Evolutionary conservation across 1,140 invertebrate species (phyloP), one percentile per base, ranked within the genome.

Genomic region (Temnothorax nylanderi): DNA sequence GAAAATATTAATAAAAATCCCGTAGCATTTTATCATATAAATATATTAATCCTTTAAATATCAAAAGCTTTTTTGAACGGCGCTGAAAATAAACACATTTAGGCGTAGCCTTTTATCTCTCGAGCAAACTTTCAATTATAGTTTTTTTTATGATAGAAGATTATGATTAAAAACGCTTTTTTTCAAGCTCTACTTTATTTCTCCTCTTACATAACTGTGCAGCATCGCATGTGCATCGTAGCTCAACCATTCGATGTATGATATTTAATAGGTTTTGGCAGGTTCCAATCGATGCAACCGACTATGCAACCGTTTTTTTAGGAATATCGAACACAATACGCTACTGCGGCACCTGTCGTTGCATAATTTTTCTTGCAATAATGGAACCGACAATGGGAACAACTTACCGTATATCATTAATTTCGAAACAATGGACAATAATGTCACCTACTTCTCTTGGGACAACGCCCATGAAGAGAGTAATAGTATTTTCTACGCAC

Each of bases 341-440:
- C n/a, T 82, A 47, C 72, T 60, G 44, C 41, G 18, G 41, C 67
- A 74, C 37, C 54, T 75, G 69, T 37, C 69, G 54, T 84, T 84
- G 69, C 71, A 75, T 75, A 84, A 82, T 74, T 62, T 84, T 74
- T 75, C 67, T 67, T 49, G 41, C 65, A 69, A 69, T 69, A 69
- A 69, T 54, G 16, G 11, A 44, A 32, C 37, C 41, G 75, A 86
- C 72, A 88, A 86, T 88, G 60, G 65, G 64, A 84, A 78, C 60
- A 86, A 86, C 85, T 81, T 85, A 85, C 13, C 18, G 3, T 32
- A 44, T 62, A 86, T 86, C 64, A 69, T 65, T 71, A 81, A 81
- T 89, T 69, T 65, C 32, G 34, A n/a, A 62, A 82, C 71, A 54
- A 78, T 75, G 64, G 74, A 69, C 32, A 56, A 88, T 74, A 82